Evolutionary conservation across 2,113 vertebrate species (phyloP).

Genomic region (Laticauda laticaudata): DNA sequence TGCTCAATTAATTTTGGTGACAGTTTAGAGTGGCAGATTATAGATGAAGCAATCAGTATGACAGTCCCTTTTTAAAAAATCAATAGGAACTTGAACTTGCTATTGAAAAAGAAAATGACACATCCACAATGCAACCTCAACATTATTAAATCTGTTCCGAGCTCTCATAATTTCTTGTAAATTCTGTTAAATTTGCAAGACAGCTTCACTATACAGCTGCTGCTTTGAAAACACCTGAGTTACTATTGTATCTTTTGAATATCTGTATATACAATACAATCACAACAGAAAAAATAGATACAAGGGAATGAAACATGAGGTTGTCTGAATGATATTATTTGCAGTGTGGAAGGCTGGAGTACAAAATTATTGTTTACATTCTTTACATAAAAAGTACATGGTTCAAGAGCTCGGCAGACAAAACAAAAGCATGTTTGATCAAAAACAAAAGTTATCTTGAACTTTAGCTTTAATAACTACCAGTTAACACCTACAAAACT

Average conservation of each 20-base stretch:
- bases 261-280: not conserved
- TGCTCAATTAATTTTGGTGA: conserved; percentile 46
- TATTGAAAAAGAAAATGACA: conserved; percentile 34
- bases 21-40: conserved; percentile 51
- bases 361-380: conserved; percentile 2
- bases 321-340: not conserved
- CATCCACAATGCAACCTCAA: conserved; percentile 36
- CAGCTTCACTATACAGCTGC: conserved; percentile 12
- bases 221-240: conserved; percentile 23
- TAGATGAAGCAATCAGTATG: conserved; percentile 52
- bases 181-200: conserved; percentile 23
- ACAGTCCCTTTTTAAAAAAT: conserved; percentile 36
- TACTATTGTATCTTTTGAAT: conserved; percentile 4
- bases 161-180: conserved; percentile 31
- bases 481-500: conserved; percentile 6
- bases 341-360: not conserved
- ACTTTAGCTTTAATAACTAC: conserved; percentile 35
- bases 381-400: conserved; percentile 1
- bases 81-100: conserved; percentile 19
- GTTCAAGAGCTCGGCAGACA: not conserved
- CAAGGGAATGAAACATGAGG: not conserved
- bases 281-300: not conserved
- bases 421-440: not conserved
- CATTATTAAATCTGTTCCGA: conserved; percentile 36
- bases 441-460: conserved; percentile 36